Conservation (phyloP, 2,888 invertebrate species). For the Tenthredo livida region DNA sequence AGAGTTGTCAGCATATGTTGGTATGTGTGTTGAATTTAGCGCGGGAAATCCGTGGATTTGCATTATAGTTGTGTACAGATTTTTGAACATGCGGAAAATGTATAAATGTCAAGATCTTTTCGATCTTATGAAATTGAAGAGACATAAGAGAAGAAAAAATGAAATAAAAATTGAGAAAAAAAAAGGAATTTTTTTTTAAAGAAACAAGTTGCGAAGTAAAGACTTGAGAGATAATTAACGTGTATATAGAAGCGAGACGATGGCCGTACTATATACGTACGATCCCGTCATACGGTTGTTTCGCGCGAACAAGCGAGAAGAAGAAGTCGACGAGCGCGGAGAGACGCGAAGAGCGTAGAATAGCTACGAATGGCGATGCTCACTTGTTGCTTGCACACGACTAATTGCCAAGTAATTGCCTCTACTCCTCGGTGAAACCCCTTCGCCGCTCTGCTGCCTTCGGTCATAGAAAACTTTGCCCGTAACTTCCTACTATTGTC, state of each 20-base stretch:
- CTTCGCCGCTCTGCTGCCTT: conserved; percentile 69
- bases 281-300: conserved; percentile 10
- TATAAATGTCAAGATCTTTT: neutral
- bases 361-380: conserved; percentile 72
- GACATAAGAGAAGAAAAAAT: neutral
- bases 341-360: conserved; percentile 48
- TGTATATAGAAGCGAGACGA: neutral
- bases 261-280: neutral
- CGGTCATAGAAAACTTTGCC: conserved; percentile 53
- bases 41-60: conserved; percentile 11
- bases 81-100: too few relatives aligned
- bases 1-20: neutral
- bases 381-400: conserved; percentile 76
- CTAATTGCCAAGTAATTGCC: conserved; percentile 78
- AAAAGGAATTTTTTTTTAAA: too few relatives aligned
- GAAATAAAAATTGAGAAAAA: neutral
- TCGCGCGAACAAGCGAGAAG: neutral
- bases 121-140: neutral
- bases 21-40: neutral
- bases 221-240: conserved; percentile 3
- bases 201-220: neutral
- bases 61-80: neutral
- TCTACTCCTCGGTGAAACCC: conserved; percentile 67
- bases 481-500: conserved; percentile 46
- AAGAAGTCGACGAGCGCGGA: neutral